Conservation (phyloP, 2,888 invertebrate genomes). For the Julus scanicus region DNA sequence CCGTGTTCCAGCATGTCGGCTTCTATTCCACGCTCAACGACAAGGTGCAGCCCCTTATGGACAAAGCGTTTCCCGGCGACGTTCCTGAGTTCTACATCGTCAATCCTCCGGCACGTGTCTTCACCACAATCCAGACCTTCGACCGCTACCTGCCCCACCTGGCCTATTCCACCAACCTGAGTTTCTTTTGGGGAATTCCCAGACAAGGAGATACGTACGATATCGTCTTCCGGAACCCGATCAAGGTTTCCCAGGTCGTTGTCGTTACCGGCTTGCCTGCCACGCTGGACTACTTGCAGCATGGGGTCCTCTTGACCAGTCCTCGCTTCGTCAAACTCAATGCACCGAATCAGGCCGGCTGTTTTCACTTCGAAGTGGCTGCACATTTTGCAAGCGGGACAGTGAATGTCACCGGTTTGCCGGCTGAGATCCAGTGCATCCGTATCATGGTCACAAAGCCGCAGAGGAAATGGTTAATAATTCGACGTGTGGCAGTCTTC, state of each 20-base stretch:
- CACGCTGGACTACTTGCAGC: constrained; percentile 60
- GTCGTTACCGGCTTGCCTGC: constrained; percentile 62
- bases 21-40: constrained; percentile 64
- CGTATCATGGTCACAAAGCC: constrained; percentile 63
- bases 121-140: constrained; percentile 64
- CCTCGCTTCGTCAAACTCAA: constrained; percentile 59
- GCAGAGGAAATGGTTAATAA: constrained; percentile 65
- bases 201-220: constrained; percentile 63
- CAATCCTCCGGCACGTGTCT: constrained; percentile 65
- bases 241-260: constrained; percentile 62
- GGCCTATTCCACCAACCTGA: constrained; percentile 64
- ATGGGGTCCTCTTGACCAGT: constrained; percentile 62
- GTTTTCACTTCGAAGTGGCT: constrained; percentile 61
- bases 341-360: constrained; percentile 60
- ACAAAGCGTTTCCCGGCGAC: constrained; percentile 62
- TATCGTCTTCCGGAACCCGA: constrained; percentile 63
- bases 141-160: constrained; percentile 62
- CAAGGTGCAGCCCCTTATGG: constrained; percentile 64
- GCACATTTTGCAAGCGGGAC: constrained; percentile 63
- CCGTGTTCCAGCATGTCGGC: constrained; percentile 64
- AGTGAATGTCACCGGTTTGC: constrained; percentile 62
- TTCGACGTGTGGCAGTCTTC: constrained; percentile 65
- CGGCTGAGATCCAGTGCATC: constrained; percentile 63
- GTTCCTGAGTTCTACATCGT: constrained; percentile 61
- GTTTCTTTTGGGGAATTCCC: constrained; percentile 66